Percentiles rank a stretch among this genome's conserved stretches.
phyloP scores from a whole-genome alignment of 2,888 invertebrate genomes.

The Neoitamus cyanurus region DNA sequence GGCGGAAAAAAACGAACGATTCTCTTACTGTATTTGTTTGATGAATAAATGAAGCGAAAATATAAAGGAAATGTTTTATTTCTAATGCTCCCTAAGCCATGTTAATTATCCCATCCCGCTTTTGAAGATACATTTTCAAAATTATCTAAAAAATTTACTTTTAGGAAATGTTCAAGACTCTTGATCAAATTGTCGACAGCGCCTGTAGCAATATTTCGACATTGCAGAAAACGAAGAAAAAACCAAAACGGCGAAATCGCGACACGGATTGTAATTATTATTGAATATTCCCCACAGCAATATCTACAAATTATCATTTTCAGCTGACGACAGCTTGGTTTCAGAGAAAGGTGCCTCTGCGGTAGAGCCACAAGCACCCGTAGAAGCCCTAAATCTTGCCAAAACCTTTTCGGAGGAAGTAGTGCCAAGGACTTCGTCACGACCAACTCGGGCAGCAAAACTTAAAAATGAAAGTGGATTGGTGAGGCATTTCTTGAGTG shows the following conservation, averaged over 20 bases:
- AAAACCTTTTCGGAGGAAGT: neutral
- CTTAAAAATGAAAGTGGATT: constrained; percentile 59
- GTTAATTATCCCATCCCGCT: too few relatives aligned
- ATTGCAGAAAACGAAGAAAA: neutral
- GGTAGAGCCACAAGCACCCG: neutral
- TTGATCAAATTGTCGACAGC: neutral
- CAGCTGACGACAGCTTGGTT: constrained; percentile 8
- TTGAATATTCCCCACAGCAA: neutral
- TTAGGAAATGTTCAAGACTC: neutral
- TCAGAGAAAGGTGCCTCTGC: neutral
- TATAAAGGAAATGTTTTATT: neutral
- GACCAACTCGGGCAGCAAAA: constrained; percentile 63
- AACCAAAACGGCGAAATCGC: neutral
- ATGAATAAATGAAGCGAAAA: neutral
- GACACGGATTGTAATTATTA: constrained; percentile 7
- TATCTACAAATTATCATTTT: neutral
- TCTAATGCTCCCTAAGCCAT: neutral
- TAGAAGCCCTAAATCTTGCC: neutral
- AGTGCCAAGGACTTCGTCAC: neutral
- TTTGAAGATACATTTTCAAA: neutral
- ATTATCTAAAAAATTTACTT: neutral
- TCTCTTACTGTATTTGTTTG: neutral
- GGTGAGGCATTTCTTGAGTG: constrained; percentile 31
- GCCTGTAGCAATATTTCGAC: neutral
- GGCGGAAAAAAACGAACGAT: neutral